These are phyloP conservation scores for Tetraodon nigroviridis DNA, from an alignment of 2,113 vertebrate genomes.

Conservation along the genomic window DNA sequence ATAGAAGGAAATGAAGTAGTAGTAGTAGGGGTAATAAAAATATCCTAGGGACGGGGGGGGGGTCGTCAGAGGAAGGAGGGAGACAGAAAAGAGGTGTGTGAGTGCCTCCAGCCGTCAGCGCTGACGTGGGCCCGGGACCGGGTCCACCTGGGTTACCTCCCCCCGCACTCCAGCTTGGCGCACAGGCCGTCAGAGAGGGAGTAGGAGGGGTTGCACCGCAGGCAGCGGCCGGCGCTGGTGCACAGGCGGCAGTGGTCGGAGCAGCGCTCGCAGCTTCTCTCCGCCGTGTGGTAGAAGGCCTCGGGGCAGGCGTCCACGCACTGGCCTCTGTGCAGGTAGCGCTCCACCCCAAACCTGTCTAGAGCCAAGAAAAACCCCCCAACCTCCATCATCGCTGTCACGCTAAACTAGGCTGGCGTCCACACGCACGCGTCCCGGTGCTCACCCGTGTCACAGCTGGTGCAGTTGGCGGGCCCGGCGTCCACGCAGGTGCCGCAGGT, in stretches of 20 bases:
- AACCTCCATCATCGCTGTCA: no score
- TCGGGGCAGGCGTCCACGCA: slow-evolving; percentile 80
- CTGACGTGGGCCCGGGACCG: no score
- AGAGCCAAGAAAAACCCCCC: no score
- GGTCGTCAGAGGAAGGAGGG: background rate
- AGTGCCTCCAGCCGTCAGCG: no score
- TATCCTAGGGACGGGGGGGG: slow-evolving; percentile 75
- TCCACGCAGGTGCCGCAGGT: slow-evolving; percentile 83
- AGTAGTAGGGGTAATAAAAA: slow-evolving; percentile 81
- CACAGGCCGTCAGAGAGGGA: slow-evolving; percentile 73
- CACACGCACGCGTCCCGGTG: background rate
- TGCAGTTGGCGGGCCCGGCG: slow-evolving; percentile 80
- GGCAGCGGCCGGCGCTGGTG: slow-evolving; percentile 67
- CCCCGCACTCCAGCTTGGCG: slow-evolving; percentile 73
- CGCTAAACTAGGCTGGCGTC: background rate
- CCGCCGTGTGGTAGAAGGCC: slow-evolving; percentile 66
- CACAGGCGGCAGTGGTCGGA: slow-evolving; percentile 79
- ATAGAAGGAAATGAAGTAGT: slow-evolving; percentile 81
- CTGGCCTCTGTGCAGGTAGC: slow-evolving; percentile 74
- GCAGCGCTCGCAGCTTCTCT: slow-evolving; percentile 75
- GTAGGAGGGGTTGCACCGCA: slow-evolving; percentile 75
- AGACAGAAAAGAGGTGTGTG: background rate
- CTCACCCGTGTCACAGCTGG: slow-evolving; percentile 83
- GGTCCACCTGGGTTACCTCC: slow-evolving; percentile 71
- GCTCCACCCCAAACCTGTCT: slow-evolving; percentile 78